Base-by-base conservation (phyloP, 2,797 vertebrate species). In the Mus caroli region DNA sequence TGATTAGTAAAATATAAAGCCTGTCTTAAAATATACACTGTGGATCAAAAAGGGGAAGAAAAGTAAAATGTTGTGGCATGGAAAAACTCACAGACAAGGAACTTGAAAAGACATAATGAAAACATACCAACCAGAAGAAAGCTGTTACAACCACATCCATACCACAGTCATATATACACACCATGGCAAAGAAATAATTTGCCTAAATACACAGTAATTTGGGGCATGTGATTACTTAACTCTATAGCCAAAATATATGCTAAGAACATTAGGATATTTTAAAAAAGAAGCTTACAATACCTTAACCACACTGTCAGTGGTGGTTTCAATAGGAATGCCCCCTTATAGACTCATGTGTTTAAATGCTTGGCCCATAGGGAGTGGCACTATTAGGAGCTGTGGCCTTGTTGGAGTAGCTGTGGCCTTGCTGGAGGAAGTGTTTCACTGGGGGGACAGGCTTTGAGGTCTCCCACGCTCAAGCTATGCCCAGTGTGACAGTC, bases 121-220 rank as follows among this genome's bases (percentile, higher is more conserved):
- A 58, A 60, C 1, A 62, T 11, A 56, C 19, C 54, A 95, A 85
- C 11, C 34, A 90, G 67, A 84, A 92, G 31, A 94, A 91, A 97
- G 2, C 26, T 91, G 12, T 15, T 69, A 0, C 0, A 77, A 37
- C n/a, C 54, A 12, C 31, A 78, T 90, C 62, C 86, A 56, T 73
- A 58, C 40, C 34, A 62, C 88, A 91, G 69, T 76, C 13, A 95
- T 84, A 91, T 91, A 92, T n/a, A 89, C 75, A 73, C 9, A 50
- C 58, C 77, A 91, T 54, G 14, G 84, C 58, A 58, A 94, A 92
- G 46, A 85, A 88, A 92, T 6, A 75, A 75, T 64, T 80, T 80
- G 14, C 28, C 62, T 79, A 80, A 94, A 96, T 52, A 69, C 50
- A n/a, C 15, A 82, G 43, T 31, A 79, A 67, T 52, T 13, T 86